These are phyloP conservation scores for Bellardia pandia DNA, from an alignment of 2,888 invertebrate species.

Conservation along the genomic window DNA sequence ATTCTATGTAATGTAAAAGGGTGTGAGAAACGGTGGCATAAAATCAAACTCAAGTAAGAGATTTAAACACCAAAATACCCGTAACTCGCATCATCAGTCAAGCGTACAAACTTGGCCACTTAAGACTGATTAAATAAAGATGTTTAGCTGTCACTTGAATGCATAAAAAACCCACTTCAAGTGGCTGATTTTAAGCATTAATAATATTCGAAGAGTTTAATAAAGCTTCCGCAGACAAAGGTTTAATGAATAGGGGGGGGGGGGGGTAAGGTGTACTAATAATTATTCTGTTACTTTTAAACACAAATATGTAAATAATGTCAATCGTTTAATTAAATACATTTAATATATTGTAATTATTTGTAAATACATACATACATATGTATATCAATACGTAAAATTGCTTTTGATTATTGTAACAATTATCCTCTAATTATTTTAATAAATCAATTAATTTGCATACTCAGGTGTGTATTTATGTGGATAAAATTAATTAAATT, in stretches of 20 bases:
- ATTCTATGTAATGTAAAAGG: background rate
- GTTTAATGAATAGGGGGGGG: background rate
- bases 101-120: conserved; percentile 15
- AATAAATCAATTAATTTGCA: conserved; percentile 32
- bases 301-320: background rate
- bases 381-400: too few relatives aligned
- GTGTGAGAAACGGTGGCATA: conserved; percentile 12
- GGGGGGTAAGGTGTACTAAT: too few relatives aligned
- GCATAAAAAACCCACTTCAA: background rate
- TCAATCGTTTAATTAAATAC: background rate
- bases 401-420: conserved; percentile 4
- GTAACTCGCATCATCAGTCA: conserved; percentile 2
- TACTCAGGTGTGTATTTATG: background rate
- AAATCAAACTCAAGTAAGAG: background rate
- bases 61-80: background rate
- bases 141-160: background rate
- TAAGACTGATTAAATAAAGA: conserved; percentile 1
- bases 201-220: background rate
- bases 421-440: conserved; percentile 42
- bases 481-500: conserved; percentile 22
- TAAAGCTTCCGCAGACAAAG: background rate
- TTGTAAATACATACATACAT: too few relatives aligned
- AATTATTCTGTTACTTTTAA: too few relatives aligned
- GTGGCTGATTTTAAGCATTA: conserved; percentile 5
- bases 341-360: background rate